These are phyloP conservation scores for Phaedon cochleariae DNA, from an alignment of 2,888 invertebrate genomes.

Conservation along the genomic window DNA sequence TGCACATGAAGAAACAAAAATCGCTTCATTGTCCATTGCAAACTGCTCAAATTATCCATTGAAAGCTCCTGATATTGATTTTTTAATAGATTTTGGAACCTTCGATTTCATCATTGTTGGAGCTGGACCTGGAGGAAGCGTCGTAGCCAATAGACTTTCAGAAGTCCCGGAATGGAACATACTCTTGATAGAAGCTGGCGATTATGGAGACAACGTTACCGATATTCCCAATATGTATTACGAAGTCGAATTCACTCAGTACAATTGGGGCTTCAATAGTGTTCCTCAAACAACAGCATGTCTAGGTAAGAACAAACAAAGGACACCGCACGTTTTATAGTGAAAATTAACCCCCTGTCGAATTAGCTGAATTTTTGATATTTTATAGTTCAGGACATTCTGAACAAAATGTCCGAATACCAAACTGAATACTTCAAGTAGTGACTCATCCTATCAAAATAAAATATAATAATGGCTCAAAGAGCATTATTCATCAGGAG, in stretches of 20 bases:
- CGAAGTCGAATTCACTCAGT: conserved; percentile 69
- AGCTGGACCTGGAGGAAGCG: conserved; percentile 38
- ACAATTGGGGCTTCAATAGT: conserved; percentile 77
- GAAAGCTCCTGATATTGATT: neutral
- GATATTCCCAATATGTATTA: conserved; percentile 68
- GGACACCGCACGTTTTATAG: no score
- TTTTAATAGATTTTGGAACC: conserved; percentile 32
- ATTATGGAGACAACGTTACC: conserved; percentile 55
- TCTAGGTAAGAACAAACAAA: conserved; percentile 39
- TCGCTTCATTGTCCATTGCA: no score
- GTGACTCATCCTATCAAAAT: no score
- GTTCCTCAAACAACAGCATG: conserved; percentile 72
- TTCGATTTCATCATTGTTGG: conserved; percentile 42
- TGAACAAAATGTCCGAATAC: no score
- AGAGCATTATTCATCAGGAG: no score
- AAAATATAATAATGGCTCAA: no score
- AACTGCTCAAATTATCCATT: no score
- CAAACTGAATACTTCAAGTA: no score
- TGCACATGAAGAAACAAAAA: no score
- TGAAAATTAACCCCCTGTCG: no score
- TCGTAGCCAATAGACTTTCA: conserved; percentile 38
- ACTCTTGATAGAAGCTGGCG: conserved; percentile 41
- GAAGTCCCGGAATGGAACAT: conserved; percentile 36
- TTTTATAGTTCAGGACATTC: no score
- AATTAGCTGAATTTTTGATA: no score